These are phyloP conservation scores for Leucophora obtusa DNA, from an alignment of 2,888 invertebrate species.

Conservation along the genomic window DNA sequence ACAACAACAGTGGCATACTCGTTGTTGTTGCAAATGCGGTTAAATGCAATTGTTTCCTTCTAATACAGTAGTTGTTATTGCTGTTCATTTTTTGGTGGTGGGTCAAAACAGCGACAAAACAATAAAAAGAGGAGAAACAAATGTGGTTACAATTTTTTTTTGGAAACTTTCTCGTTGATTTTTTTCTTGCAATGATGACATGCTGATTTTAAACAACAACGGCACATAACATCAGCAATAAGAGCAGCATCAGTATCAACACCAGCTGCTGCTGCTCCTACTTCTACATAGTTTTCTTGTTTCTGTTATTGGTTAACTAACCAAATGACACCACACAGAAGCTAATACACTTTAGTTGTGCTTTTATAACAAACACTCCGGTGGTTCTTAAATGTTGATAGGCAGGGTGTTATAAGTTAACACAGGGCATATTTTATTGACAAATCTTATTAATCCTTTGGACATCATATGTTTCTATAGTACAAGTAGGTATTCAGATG, in stretches of 20 bases:
- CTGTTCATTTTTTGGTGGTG: constrained; percentile 30
- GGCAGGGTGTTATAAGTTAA: not conserved
- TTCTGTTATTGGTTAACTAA: constrained; percentile 48
- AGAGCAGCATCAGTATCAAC: constrained; percentile 54
- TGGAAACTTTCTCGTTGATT: constrained; percentile 54
- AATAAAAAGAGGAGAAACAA: constrained; percentile 37
- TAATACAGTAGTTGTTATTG: constrained; percentile 34
- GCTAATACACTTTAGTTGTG: constrained; percentile 41
- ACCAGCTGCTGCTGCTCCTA: constrained; percentile 53
- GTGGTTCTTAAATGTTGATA: not conserved
- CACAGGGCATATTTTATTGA: too few species aligned
- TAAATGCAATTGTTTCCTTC: constrained; percentile 52
- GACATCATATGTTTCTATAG: too few species aligned
- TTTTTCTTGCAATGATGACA: constrained; percentile 49
- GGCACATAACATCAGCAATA: constrained; percentile 35
- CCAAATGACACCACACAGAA: constrained; percentile 51
- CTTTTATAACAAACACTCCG: constrained; percentile 24
- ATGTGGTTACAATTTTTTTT: constrained; percentile 43
- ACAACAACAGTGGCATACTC: constrained; percentile 29
- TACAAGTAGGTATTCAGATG: too few species aligned
- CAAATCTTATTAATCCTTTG: too few species aligned
- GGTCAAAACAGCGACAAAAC: constrained; percentile 36
- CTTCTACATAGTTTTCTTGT: constrained; percentile 5
- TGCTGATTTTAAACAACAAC: constrained; percentile 53
- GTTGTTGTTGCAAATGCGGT: constrained; percentile 36